phyloP scores from a whole-genome alignment of 2,888 invertebrate genomes.

The Malthinus seriepunctatus region DNA sequence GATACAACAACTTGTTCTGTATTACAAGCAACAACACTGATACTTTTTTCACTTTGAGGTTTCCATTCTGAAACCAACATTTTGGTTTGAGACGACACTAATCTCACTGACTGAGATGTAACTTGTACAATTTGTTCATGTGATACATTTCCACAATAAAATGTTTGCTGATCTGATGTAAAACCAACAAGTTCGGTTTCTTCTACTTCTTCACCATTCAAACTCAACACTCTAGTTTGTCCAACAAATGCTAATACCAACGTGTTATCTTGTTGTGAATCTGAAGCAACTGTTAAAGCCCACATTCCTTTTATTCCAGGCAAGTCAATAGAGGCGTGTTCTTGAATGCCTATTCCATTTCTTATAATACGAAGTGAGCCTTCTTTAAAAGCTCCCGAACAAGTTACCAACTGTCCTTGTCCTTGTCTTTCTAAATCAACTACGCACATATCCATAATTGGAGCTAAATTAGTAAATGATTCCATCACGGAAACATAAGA shows the following conservation, averaged over 20 bases:
- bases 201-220: slow-evolving; percentile 96
- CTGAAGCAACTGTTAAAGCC: slow-evolving; percentile 79
- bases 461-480: slow-evolving; percentile 95
- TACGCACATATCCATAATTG: slow-evolving; percentile 97
- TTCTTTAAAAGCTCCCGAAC: slow-evolving; percentile 96
- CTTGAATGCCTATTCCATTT: slow-evolving; percentile 98
- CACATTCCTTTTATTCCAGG: slow-evolving; percentile 98
- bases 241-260: slow-evolving; percentile 96
- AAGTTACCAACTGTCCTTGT: slow-evolving; percentile 97
- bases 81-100: slow-evolving; percentile 71
- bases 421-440: slow-evolving; percentile 96
- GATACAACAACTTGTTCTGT: slow-evolving; percentile 78
- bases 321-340: slow-evolving; percentile 95
- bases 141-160: slow-evolving; percentile 90
- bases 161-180: slow-evolving; percentile 89
- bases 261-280: slow-evolving; percentile 72
- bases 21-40: slow-evolving; percentile 89
- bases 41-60: slow-evolving; percentile 70
- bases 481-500: slow-evolving; percentile 95
- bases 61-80: slow-evolving; percentile 73
- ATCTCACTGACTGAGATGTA: slow-evolving; percentile 72
- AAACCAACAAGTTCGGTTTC: slow-evolving; percentile 95
- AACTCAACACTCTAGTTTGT: slow-evolving; percentile 86
- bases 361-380: slow-evolving; percentile 96
- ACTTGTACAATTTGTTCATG: slow-evolving; percentile 73